Evolutionary conservation across 2,797 vertebrate species (phyloP), one percentile per base, ranked within the genome.

Genomic region (Lepilemur ruficaudatus): DNA sequence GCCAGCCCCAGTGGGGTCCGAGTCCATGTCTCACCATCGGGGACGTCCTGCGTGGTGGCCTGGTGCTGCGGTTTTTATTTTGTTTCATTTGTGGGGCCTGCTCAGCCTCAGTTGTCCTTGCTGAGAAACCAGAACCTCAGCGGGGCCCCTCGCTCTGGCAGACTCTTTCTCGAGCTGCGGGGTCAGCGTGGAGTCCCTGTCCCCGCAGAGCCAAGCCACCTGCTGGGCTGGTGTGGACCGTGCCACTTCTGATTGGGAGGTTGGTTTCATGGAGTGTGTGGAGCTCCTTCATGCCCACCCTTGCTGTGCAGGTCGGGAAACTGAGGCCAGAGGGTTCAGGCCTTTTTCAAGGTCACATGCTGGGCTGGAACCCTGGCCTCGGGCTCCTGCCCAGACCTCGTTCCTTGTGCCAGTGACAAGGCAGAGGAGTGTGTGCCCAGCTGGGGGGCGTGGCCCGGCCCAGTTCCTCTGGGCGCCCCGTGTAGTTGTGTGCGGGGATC

Each of bases 1-100:
- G 0, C 65, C 1, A 2, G 73, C 41, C 22, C n/a, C 30, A 14
- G 6, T 2, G 2, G 30, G 30, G 41, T 32, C 57, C 2, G 0
- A 4, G 46, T 7, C 7, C n/a, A 4, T 4, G 25, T 55, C 65
- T 55, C 55, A 2, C 14, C 8, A 0, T 11, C 1, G 7, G 4
- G 14, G 48, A 9, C 4, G 30, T 78, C 57, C 35, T 25, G 41
- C 35, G 15, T 18, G 38, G 32, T 12, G 55, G 35, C 23, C 14
- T 1, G 0, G 1, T 50, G 20, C 79, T 92, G 38, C 18, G 6
- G 6, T 1, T 73, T 86, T 69, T 12, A 0, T 25, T 15, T 35
- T 28, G 28, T 8, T 2, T 20, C 55, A 22, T 78, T 41, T 10
- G 32, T 22, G 14, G 9, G 41, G 4, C 0, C 2, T 61, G 5